These are phyloP conservation scores for Megaceryle torquata DNA, from an alignment of 2,113 vertebrate genomes.

Conservation along the genomic window DNA sequence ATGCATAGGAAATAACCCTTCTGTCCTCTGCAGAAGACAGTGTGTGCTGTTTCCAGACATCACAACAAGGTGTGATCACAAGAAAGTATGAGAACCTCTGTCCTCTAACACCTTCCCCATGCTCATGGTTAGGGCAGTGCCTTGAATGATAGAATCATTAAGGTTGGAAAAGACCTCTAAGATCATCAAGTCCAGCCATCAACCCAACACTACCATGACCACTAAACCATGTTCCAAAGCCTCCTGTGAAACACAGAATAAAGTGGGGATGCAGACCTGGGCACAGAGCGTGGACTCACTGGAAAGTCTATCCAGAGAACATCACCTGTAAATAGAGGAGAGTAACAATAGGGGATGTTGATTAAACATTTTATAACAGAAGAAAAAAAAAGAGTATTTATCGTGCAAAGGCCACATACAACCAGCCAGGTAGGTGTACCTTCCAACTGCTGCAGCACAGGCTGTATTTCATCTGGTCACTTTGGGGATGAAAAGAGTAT, in stretches of 20 bases:
- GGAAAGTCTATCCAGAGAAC: background rate
- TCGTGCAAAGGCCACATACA: rapidly evolving
- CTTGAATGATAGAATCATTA: background rate
- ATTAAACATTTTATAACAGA: background rate
- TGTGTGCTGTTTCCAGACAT: rapidly evolving
- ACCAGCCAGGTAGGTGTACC: background rate
- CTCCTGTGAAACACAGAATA: background rate
- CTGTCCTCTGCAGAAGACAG: background rate
- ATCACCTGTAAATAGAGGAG: background rate
- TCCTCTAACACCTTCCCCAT: background rate
- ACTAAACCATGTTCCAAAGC: background rate
- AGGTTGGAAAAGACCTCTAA: no score
- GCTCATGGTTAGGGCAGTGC: background rate
- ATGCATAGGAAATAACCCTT: background rate
- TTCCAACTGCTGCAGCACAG: background rate
- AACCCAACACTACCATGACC: no score
- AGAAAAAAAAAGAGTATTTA: background rate
- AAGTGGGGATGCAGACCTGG: background rate
- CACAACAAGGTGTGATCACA: rapidly evolving
- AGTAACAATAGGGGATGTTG: no score
- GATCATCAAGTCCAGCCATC: no score
- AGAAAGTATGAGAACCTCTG: background rate
- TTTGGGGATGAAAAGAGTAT: background rate
- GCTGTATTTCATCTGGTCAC: background rate
- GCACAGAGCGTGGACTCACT: rapidly evolving